Evolutionary conservation across 2,888 invertebrate species (phyloP).

Genomic region (Leucoma salicis): DNA sequence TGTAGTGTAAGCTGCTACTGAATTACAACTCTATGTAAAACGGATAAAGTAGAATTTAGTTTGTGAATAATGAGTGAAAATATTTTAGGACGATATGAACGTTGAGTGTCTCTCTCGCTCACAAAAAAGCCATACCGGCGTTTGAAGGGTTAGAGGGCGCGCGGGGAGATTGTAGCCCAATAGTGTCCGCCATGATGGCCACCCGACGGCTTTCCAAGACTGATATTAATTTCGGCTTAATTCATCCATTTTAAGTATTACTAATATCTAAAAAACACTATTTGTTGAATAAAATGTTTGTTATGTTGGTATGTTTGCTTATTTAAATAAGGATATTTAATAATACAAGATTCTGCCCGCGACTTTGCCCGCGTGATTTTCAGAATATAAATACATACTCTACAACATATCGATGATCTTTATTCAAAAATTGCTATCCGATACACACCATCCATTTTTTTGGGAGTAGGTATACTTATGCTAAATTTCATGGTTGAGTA

Average conservation of each 20-base stretch:
- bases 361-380: no score
- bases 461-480: no score
- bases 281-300: no score
- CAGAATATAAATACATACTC: no score
- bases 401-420: no score
- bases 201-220: constrained; percentile 73
- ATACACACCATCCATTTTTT: no score
- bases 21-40: constrained; percentile 27
- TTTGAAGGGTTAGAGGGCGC: constrained; percentile 51
- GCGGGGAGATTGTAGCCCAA: constrained; percentile 40
- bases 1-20: not conserved
- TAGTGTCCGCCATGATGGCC: constrained; percentile 73
- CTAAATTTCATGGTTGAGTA: no score
- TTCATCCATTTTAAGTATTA: constrained; percentile 64
- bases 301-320: no score
- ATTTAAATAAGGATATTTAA: no score
- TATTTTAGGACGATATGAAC: constrained; percentile 78
- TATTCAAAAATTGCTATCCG: no score
- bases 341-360: no score
- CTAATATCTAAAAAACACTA: constrained; percentile 32
- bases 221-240: constrained; percentile 78
- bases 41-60: constrained; percentile 13
- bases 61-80: constrained; percentile 54
- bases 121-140: constrained; percentile 74
- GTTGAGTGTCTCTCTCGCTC: constrained; percentile 79